Evolutionary conservation across 1,140 invertebrate species (phyloP).

Genomic region (Drosophila funebris): DNA sequence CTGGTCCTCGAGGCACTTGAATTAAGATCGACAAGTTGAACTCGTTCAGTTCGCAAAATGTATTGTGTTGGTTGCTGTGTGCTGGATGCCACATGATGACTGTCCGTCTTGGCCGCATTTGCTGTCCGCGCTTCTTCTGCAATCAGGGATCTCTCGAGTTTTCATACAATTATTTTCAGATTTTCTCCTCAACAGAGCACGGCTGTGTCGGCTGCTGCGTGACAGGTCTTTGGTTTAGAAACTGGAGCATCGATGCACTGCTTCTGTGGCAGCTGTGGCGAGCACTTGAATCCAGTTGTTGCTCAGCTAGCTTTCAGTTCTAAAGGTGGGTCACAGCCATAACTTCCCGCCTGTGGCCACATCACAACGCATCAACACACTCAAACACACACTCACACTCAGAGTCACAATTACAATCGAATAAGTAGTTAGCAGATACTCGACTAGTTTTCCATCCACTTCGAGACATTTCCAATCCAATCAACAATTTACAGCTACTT

Average conservation of each 20-base stretch:
- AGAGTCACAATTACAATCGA: background rate
- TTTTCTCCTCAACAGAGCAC: conserved; percentile 62
- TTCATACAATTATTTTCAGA: conserved; percentile 79
- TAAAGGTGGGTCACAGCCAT: conserved; percentile 77
- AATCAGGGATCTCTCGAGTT: conserved; percentile 67
- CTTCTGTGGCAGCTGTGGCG: conserved; percentile 37
- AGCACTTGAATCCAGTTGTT: conserved; percentile 26
- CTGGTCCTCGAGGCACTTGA: conserved; percentile 38
- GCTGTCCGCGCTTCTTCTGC: conserved; percentile 56
- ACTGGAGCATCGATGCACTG: conserved; percentile 72
- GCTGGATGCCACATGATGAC: background rate
- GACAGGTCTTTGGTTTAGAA: conserved; percentile 75
- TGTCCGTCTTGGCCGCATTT: conserved; percentile 49
- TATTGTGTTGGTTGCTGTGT: too few species aligned
- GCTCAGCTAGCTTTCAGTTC: conserved; percentile 54
- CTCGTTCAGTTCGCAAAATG: conserved; percentile 53
- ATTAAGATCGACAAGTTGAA: conserved; percentile 61
- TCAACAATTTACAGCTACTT: conserved; percentile 71
- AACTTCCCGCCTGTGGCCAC: conserved; percentile 51
- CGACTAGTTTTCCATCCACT: conserved; percentile 18
- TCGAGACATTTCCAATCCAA: conserved; percentile 70
- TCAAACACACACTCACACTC: background rate
- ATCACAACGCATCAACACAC: conserved; percentile 16
- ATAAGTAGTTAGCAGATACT: conserved; percentile 10
- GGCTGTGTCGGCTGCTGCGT: conserved; percentile 60